phyloP scores from a whole-genome alignment of 2,888 invertebrate species.

The Diaperis boleti region DNA sequence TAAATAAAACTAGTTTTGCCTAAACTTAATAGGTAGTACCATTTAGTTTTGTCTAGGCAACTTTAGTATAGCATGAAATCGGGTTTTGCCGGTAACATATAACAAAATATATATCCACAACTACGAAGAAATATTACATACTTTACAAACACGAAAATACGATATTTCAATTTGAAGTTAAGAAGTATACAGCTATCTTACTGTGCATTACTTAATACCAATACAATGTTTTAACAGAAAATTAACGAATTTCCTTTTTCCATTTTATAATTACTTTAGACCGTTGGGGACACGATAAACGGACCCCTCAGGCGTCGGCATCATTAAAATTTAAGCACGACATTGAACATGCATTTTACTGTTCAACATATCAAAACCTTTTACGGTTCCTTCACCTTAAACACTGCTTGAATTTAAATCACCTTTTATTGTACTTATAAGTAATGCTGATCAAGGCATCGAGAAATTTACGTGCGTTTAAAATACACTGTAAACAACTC shows the following conservation, averaged over 20 bases:
- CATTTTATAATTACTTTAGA: constrained; percentile 1
- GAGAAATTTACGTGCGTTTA: constrained; percentile 51
- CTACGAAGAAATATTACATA: too few species aligned
- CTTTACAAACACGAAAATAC: too few species aligned
- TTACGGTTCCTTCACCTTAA: constrained; percentile 59
- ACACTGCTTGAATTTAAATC: constrained; percentile 58
- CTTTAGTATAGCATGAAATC: too few species aligned
- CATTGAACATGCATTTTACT: constrained; percentile 57
- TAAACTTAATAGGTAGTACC: too few species aligned
- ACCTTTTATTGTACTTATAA: constrained; percentile 53
- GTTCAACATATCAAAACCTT: constrained; percentile 57
- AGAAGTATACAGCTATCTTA: too few species aligned
- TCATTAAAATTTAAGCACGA: constrained; percentile 48
- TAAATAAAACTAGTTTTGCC: too few species aligned
- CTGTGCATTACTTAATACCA: too few species aligned
- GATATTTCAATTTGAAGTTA: too few species aligned
- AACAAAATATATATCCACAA: background rate
- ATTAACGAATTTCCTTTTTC: background rate
- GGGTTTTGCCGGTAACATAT: too few species aligned
- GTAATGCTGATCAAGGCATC: constrained; percentile 53
- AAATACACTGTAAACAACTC: constrained; percentile 43
- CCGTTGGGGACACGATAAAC: constrained; percentile 14
- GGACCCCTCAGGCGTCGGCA: constrained; percentile 24
- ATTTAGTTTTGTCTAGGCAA: too few species aligned
- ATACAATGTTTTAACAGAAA: background rate